Evolutionary conservation across 2,888 invertebrate species (phyloP).

Genomic region (Hydroisotoma schaefferi): DNA sequence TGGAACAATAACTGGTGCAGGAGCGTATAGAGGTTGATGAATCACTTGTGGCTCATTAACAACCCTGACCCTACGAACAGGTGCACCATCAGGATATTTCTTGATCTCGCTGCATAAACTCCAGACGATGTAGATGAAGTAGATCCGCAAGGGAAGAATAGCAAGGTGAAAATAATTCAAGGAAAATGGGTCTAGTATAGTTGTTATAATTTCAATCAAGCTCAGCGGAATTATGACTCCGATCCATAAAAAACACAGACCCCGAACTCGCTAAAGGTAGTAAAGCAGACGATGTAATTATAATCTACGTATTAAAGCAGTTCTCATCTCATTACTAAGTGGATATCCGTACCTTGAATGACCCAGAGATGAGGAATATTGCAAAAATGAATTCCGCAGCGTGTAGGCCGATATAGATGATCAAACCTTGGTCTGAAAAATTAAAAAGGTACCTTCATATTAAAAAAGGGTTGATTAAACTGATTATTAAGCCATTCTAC

Average conservation of each 20-base stretch:
- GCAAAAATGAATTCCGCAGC: not conserved
- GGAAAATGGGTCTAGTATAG: not conserved
- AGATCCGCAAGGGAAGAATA: not conserved
- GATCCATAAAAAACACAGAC: slow-evolving; percentile 2
- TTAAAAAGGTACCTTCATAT: too few relatives aligned
- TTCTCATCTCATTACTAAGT: too few relatives aligned
- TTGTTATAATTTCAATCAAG: not conserved
- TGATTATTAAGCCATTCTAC: too few relatives aligned
- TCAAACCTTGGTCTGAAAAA: not conserved
- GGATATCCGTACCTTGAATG: slow-evolving; percentile 1
- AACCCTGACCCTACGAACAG: too few relatives aligned
- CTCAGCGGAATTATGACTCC: not conserved
- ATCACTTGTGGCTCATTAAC: too few relatives aligned
- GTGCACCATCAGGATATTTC: not conserved
- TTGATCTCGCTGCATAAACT: not conserved
- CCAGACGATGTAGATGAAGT: slow-evolving; percentile 1
- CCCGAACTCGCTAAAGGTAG: not conserved
- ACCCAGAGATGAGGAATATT: not conserved
- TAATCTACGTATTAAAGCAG: too few relatives aligned
- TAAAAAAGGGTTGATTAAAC: too few relatives aligned
- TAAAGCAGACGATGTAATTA: too few relatives aligned
- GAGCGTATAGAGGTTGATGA: not conserved
- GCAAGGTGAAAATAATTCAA: not conserved
- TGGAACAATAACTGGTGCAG: too few relatives aligned
- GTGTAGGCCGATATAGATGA: not conserved